Evolutionary conservation across 2,797 vertebrate genomes (phyloP).

Genomic region (Ceryle rudis): DNA sequence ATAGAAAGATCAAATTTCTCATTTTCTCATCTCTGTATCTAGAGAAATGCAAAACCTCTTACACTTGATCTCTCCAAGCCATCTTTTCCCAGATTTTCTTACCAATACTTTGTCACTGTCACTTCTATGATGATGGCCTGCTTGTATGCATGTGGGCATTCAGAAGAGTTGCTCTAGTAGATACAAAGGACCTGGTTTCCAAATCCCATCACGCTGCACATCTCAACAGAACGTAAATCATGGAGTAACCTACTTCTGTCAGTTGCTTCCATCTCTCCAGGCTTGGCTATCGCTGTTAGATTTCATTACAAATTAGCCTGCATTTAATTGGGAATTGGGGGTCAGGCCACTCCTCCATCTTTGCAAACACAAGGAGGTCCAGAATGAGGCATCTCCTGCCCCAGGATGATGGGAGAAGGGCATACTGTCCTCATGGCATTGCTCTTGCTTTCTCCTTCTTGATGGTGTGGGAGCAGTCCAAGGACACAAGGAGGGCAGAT

Average conservation of each 20-base stretch:
- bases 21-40: slow-evolving; percentile 48
- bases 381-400: not conserved
- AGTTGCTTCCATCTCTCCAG: not conserved
- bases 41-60: slow-evolving; percentile 49
- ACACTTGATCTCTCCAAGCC: slow-evolving; percentile 78
- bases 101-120: slow-evolving; percentile 86
- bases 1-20: slow-evolving; percentile 58
- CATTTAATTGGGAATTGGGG: not conserved
- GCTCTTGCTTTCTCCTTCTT: not conserved
- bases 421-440: not conserved
- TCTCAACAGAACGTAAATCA: slow-evolving; percentile 4
- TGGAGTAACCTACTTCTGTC: slow-evolving; percentile 33
- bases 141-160: not conserved
- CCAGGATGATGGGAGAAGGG: not conserved
- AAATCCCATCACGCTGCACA: slow-evolving; percentile 9
- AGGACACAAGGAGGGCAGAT: not conserved
- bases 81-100: slow-evolving; percentile 77
- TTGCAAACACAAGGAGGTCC: not conserved
- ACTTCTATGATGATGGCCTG: slow-evolving; percentile 71
- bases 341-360: not conserved
- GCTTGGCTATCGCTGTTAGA: not conserved
- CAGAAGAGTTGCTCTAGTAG: slow-evolving; percentile 7
- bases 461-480: not conserved
- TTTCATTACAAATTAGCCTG: not conserved
- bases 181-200: slow-evolving; percentile 15